Evolutionary conservation across 2,888 invertebrate species (phyloP), one percentile per base, ranked within the genome.

Genomic region (Schizotus pectinicornis): DNA sequence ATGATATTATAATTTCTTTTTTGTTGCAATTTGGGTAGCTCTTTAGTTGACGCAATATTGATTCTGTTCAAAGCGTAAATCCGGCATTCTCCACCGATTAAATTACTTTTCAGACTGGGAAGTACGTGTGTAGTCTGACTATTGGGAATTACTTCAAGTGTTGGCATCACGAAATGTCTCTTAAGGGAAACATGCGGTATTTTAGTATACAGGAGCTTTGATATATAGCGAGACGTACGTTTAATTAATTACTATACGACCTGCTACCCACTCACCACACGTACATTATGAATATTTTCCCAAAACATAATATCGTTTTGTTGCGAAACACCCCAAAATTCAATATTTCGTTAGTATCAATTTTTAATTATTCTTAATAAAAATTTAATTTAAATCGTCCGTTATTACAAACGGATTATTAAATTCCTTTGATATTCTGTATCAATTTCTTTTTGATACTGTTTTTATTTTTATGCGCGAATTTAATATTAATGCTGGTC

Each of bases 1-100:
- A 70, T 68, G 64, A 64, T 66, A 65, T 68, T 68, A 65, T 69
- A 70, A 69, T 69, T 69, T 63, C 59, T 69, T 70, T 69, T 64
- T 62, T 63, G 51, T 49, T 62, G 55, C 56, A 58, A 48, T 55
- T 59, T 56, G 34, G 8, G 36, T 39, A 31, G 12, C 35, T 6
- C 32, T 45, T 34, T 13, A 13, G 14, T 50, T 56, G 51, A 55
- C 52, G 54, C 51, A 46, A 46, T 63, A 67, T 65, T 52, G 65
- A 67, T 63, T 56, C 13, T 3, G 38, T 42, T 57, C 42, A 49
- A 22, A 22, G 31, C 43, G 41, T 49, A 48, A 60, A 56, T 59
- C 59, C 41, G 35, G 34, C 30, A 30, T 51, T 50, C 31, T 41
- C 12, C 43, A 39, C 9, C 36, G 58, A 58, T 58, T 46, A 53